Conservation (phyloP, 2,888 invertebrate genomes). For the Neocrepidodera transversa region DNA sequence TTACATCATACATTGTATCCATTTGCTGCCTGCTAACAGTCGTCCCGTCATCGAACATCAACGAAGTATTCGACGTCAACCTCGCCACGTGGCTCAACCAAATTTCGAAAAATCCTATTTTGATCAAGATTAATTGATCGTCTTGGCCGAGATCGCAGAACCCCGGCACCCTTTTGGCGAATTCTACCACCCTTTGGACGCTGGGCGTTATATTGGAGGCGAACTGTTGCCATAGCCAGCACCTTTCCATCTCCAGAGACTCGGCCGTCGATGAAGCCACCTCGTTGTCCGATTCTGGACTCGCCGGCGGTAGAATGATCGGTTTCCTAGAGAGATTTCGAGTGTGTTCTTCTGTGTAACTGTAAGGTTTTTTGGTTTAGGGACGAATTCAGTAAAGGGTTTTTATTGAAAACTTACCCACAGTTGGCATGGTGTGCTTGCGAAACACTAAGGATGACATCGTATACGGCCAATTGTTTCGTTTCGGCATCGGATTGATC, state of each 20-base stretch:
- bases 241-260: conserved; percentile 54
- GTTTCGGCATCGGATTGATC: conserved; percentile 59
- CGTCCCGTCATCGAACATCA: conserved; percentile 91
- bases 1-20: conserved; percentile 86
- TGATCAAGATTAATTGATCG: conserved; percentile 95
- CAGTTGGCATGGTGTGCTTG: conserved; percentile 89
- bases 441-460: conserved; percentile 79
- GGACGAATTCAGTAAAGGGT: too few relatives aligned
- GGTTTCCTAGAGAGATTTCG: conserved; percentile 74
- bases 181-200: conserved; percentile 94
- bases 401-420: conserved; percentile 61
- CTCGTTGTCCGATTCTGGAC: conserved; percentile 53
- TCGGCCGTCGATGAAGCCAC: conserved; percentile 64
- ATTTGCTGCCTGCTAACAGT: conserved; percentile 83
- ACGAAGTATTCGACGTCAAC: conserved; percentile 75
- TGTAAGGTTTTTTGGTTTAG: too few relatives aligned
- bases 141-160: conserved; percentile 91
- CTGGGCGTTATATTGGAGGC: conserved; percentile 86
- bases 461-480: conserved; percentile 74
- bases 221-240: conserved; percentile 89
- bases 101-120: conserved; percentile 95
- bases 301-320: conserved; percentile 63
- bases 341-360: conserved; percentile 84
- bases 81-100: conserved; percentile 90
- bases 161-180: conserved; percentile 93